A percentile compares a stretch with the other conserved stretches of the same genome.
These are phyloP conservation scores for Emesis russula DNA, from an alignment of 2,888 invertebrate genomes.

Conservation along the genomic window DNA sequence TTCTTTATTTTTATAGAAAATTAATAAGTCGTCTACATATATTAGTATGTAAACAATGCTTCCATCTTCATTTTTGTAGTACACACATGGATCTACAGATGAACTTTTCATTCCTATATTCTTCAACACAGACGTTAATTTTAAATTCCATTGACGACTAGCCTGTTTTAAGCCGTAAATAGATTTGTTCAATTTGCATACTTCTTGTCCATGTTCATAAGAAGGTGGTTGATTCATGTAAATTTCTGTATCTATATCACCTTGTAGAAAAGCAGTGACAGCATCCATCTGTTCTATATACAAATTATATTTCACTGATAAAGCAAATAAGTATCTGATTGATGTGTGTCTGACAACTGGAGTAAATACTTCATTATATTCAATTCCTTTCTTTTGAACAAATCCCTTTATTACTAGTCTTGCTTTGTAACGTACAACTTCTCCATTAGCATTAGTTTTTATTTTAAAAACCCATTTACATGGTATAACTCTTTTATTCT, in stretches of 20 bases:
- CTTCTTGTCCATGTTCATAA: constrained; percentile 53
- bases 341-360: constrained; percentile 64
- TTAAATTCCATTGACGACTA: constrained; percentile 30
- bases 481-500: constrained; percentile 69
- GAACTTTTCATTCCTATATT: constrained; percentile 8
- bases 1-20: constrained; percentile 20
- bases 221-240: constrained; percentile 62
- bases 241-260: constrained; percentile 64
- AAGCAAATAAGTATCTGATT: constrained; percentile 55
- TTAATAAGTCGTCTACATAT: constrained; percentile 23
- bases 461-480: constrained; percentile 86
- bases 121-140: constrained; percentile 28
- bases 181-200: constrained; percentile 54
- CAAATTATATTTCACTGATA: constrained; percentile 52
- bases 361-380: constrained; percentile 63
- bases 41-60: neutral
- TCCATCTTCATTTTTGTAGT: constrained; percentile 5
- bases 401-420: constrained; percentile 86
- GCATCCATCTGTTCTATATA: constrained; percentile 58
- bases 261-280: constrained; percentile 46
- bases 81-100: constrained; percentile 26
- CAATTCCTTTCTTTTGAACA: constrained; percentile 69
- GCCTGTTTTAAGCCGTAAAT: constrained; percentile 20
- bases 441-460: constrained; percentile 75
- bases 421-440: constrained; percentile 81